phyloP scores from a whole-genome alignment of 2,888 invertebrate species.

The Philonicus albiceps region DNA sequence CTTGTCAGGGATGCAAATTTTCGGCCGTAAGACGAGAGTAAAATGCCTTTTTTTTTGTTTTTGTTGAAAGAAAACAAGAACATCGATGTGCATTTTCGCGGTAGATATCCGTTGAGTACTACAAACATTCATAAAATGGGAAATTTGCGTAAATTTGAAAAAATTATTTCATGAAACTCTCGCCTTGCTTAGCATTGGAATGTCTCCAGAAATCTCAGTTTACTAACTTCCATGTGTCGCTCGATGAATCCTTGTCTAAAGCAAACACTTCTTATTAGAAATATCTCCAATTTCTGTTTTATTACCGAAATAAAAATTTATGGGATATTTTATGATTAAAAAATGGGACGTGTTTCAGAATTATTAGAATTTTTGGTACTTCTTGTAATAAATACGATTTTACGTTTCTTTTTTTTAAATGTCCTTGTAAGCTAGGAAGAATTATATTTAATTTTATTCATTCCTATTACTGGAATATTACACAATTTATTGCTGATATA shows the following conservation, averaged over 20 bases:
- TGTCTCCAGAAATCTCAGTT: not conserved
- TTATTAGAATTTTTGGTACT: not conserved
- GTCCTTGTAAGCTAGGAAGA: not conserved
- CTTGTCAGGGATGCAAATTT: conserved; percentile 6
- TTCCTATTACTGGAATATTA: not conserved
- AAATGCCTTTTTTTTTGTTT: not conserved
- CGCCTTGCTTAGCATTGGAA: not conserved
- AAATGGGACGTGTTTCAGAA: not conserved
- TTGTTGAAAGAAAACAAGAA: not conserved
- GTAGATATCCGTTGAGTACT: not conserved
- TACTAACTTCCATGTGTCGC: not conserved
- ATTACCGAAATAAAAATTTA: not conserved
- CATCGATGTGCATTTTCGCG: not conserved
- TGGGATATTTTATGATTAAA: not conserved
- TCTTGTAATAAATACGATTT: not conserved
- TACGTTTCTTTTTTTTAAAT: not conserved
- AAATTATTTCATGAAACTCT: not conserved
- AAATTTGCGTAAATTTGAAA: not conserved
- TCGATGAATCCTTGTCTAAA: not conserved
- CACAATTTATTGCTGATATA: not conserved
- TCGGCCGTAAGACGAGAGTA: not conserved
- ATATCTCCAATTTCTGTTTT: not conserved
- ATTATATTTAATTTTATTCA: not conserved
- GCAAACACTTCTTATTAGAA: not conserved
- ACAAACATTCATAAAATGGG: not conserved